phyloP scores from a whole-genome alignment of 2,797 vertebrate genomes.

The Pantherophis vulpinus region DNA sequence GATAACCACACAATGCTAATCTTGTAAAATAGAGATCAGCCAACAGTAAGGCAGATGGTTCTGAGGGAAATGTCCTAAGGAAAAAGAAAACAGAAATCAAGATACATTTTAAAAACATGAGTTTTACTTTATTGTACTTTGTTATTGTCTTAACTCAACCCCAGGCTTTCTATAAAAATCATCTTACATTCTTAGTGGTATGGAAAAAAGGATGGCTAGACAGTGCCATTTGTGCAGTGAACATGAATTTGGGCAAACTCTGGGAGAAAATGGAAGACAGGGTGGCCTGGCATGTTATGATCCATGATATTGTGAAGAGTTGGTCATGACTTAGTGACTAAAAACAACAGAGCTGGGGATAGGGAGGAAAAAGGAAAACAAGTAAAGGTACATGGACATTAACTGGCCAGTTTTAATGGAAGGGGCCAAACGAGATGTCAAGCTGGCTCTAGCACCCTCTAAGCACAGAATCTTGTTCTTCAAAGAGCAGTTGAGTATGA shows the following conservation, averaged over 20 bases:
- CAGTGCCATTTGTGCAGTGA: background rate
- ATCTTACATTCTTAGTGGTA: background rate
- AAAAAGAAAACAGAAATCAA: conserved; percentile 24
- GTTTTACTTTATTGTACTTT: background rate
- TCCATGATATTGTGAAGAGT: background rate
- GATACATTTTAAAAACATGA: background rate
- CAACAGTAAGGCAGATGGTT: conserved; percentile 84
- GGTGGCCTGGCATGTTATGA: background rate
- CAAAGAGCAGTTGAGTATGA: background rate
- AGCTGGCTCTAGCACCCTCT: background rate
- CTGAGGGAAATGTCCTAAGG: conserved; percentile 80
- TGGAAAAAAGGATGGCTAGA: background rate
- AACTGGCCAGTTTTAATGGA: background rate
- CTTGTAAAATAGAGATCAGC: conserved; percentile 92
- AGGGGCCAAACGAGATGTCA: background rate
- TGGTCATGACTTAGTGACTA: background rate
- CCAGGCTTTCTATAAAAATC: background rate
- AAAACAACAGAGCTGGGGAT: background rate
- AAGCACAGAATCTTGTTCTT: background rate
- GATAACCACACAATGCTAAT: conserved; percentile 83
- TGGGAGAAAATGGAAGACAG: background rate
- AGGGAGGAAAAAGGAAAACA: background rate
- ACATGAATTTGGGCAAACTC: background rate
- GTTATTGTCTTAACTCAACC: background rate
- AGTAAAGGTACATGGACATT: background rate